Conservation (phyloP, 1,140 invertebrate genomes). For the Anastrepha obliqua region DNA sequence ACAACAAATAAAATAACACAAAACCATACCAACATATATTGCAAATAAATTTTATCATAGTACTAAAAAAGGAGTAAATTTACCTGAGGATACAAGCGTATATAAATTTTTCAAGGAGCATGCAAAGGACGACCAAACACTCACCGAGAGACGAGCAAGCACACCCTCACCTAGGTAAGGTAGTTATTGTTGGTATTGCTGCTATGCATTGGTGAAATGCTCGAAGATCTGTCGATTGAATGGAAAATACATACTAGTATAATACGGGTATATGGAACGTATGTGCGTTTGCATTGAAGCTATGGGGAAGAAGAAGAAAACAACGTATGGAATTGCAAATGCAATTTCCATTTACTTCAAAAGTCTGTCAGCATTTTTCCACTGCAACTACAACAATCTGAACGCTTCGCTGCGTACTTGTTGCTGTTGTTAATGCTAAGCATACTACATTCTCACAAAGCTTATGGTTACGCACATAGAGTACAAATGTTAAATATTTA, state of each 20-base stretch:
- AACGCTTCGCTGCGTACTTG: neutral
- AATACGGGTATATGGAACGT: neutral
- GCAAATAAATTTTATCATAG: slow-evolving; percentile 36
- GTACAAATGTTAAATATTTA: no score
- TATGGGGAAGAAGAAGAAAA: neutral
- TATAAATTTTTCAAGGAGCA: neutral
- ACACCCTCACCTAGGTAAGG: neutral
- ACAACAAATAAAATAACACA: neutral
- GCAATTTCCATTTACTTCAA: slow-evolving; percentile 6
- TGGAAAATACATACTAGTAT: neutral
- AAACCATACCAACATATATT: neutral
- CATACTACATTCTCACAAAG: neutral
- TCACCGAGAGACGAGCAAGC: neutral
- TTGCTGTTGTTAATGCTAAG: neutral
- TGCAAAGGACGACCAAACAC: neutral
- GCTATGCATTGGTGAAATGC: neutral
- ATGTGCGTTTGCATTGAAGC: neutral
- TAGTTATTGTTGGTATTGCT: neutral
- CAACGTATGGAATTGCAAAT: slow-evolving; percentile 20
- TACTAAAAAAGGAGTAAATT: slow-evolving; percentile 20
- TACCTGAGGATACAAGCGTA: neutral
- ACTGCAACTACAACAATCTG: neutral
- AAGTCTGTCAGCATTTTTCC: slow-evolving; percentile 18
- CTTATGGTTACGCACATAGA: neutral
- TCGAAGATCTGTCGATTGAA: slow-evolving; percentile 23